These are phyloP conservation scores for Alfaro cultratus DNA, from an alignment of 2,797 vertebrate genomes.

Conservation along the genomic window DNA sequence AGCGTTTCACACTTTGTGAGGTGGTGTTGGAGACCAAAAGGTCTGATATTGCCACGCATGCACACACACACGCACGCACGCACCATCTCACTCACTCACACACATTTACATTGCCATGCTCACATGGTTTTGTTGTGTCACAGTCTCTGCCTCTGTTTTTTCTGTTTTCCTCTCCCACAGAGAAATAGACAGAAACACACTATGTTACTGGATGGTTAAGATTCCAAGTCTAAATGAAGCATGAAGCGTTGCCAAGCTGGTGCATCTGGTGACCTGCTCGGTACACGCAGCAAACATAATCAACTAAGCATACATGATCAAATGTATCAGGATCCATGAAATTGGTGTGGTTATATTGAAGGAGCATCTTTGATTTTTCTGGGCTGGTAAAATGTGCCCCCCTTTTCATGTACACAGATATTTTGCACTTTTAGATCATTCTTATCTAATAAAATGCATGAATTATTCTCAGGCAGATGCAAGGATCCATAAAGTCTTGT, in stretches of 20 bases:
- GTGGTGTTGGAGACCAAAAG: slow-evolving; percentile 59
- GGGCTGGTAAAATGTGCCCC: slow-evolving; percentile 12
- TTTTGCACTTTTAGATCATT: slow-evolving; percentile 9
- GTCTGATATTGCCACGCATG: slow-evolving; percentile 48
- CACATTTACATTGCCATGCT: not conserved
- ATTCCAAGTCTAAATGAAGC: slow-evolving; percentile 64
- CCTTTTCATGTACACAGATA: not conserved
- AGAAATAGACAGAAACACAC: slow-evolving; percentile 18
- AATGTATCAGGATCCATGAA: slow-evolving; percentile 37
- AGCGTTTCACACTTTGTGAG: slow-evolving; percentile 62
- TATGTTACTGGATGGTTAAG: slow-evolving; percentile 31
- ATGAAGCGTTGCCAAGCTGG: slow-evolving; percentile 59
- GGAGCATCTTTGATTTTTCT: slow-evolving; percentile 7
- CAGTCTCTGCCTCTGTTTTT: slow-evolving; percentile 9
- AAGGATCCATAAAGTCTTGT: not conserved
- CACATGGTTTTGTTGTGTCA: slow-evolving; percentile 25
- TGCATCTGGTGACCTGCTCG: slow-evolving; percentile 67
- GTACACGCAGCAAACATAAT: slow-evolving; percentile 53
- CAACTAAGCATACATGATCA: slow-evolving; percentile 49
- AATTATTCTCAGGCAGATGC: not conserved
- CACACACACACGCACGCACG: not conserved
- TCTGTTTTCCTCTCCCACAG: slow-evolving; percentile 8
- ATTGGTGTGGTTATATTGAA: slow-evolving; percentile 20
- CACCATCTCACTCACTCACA: not conserved
- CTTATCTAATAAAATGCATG: not conserved